Conservation (phyloP, 2,113 vertebrate species). For the Dasyurus viverrinus region DNA sequence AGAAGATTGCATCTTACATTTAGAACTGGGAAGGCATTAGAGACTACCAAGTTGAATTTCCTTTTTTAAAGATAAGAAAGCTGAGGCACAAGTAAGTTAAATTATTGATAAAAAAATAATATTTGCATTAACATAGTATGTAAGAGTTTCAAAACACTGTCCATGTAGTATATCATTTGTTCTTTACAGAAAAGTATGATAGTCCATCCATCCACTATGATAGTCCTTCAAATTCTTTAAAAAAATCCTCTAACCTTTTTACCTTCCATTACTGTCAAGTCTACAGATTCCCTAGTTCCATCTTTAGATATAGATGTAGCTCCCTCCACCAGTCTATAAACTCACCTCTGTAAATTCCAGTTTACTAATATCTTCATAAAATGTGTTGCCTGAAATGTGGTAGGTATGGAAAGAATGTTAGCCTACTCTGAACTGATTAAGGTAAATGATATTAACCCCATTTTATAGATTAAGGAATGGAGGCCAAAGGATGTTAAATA, state of each 20-base stretch:
- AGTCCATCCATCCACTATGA: neutral
- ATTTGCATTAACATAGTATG: neutral
- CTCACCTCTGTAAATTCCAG: neutral
- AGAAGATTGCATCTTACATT: neutral
- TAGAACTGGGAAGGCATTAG: neutral
- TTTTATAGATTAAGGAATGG: neutral
- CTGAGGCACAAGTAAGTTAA: neutral
- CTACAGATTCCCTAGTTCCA: neutral
- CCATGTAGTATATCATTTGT: neutral
- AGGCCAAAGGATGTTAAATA: neutral
- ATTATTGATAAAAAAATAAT: neutral
- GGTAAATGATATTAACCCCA: neutral
- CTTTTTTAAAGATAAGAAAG: neutral
- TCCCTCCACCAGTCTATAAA: neutral
- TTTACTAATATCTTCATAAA: neutral
- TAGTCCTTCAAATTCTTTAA: neutral
- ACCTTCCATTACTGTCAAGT: neutral
- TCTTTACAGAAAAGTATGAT: neutral
- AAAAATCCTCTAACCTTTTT: neutral
- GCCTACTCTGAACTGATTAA: neutral
- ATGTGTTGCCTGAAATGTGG: neutral
- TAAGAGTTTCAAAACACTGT: neutral
- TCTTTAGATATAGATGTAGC: neutral
- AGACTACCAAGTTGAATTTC: neutral
- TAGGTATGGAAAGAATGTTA: neutral